Evolutionary conservation across 2,888 invertebrate species (phyloP), one percentile per base, ranked within the genome.

Genomic region (Magallana nippona): DNA sequence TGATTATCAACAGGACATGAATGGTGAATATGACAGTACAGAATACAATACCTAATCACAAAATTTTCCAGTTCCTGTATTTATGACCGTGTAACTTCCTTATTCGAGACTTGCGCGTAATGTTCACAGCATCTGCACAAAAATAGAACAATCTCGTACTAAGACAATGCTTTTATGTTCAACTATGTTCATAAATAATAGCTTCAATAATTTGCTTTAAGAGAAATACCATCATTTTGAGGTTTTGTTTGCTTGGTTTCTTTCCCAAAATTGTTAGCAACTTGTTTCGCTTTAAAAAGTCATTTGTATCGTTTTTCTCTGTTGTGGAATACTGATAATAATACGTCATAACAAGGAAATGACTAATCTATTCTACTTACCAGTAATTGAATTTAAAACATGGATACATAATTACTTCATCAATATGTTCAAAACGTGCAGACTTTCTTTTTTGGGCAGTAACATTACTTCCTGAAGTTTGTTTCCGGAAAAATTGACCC

Each of bases 391-490:
- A 15, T 22, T 27, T 71, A 22, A 22, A 71, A 22, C 32, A 71
- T 71, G 71, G 63, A 71, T 71, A 71, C 71, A 71, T 71, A 27
- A 71, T 15, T 27, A 71, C 22, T 71, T 27, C 32, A 27, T 15
- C 22, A 71, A 27, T 11, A 13, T 71, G 22, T 71, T 27, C 22
- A 27, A 71, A 71, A 71, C 27, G 71, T 71, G 71, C 15, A 71
- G 27, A 71, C 27, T 71, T 27, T 71, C 22, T 71, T 71, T 71
- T 71, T 71, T 71, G 71, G 71, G 71, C 71, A 27, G 71, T 71
- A 22, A 11, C 71, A 71, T 71, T 71, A 71, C 71, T 71, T 71
- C 71, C 71, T 71, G 71, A 71, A 71, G 32, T 71, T 71, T 27
- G 32, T 71, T 27, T 71, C 71, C 71, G 71, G 71, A 71, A 71